These are phyloP conservation scores for Drosophila chauvacae DNA, from an alignment of 1,140 invertebrate species.

Conservation along the genomic window DNA sequence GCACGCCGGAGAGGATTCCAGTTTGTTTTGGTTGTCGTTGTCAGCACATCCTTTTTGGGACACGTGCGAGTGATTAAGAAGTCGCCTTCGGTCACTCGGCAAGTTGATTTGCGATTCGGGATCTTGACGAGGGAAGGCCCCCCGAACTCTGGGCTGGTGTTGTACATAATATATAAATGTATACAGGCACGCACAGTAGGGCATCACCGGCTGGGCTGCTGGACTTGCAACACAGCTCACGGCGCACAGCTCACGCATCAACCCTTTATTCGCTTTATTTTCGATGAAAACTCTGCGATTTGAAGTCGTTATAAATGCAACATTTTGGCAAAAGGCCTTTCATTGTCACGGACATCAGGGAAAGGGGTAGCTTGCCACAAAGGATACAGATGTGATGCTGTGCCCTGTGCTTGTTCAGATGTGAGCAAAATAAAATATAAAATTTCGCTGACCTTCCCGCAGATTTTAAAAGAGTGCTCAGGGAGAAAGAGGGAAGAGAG, in stretches of 20 bases:
- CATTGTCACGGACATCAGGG: conserved; percentile 55
- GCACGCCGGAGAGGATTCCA: conserved; percentile 25
- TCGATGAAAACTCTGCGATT: conserved; percentile 69
- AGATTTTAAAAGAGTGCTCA: conserved; percentile 36
- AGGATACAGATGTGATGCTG: conserved; percentile 63
- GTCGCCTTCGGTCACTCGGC: conserved; percentile 56
- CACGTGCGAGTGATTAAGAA: conserved; percentile 65
- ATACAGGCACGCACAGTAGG: conserved; percentile 30
- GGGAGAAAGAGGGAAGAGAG: conserved; percentile 1
- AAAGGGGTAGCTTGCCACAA: conserved; percentile 70
- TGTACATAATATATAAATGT: not conserved
- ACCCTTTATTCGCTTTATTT: conserved; percentile 75
- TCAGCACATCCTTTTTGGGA: conserved; percentile 44
- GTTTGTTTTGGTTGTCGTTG: conserved; percentile 44
- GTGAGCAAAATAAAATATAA: conserved; percentile 39
- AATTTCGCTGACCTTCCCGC: conserved; percentile 69
- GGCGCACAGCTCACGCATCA: conserved; percentile 30
- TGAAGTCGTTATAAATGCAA: conserved; percentile 75
- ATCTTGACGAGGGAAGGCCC: conserved; percentile 30
- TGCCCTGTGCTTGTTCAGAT: conserved; percentile 49
- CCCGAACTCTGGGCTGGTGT: not conserved
- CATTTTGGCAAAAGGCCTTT: conserved; percentile 74
- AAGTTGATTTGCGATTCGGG: conserved; percentile 32
- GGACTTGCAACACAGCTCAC: conserved; percentile 34
- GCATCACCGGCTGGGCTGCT: conserved; percentile 42